These are phyloP conservation scores for Pogonognathellus flavescens DNA, from an alignment of 1,140 invertebrate genomes.

Conservation along the genomic window DNA sequence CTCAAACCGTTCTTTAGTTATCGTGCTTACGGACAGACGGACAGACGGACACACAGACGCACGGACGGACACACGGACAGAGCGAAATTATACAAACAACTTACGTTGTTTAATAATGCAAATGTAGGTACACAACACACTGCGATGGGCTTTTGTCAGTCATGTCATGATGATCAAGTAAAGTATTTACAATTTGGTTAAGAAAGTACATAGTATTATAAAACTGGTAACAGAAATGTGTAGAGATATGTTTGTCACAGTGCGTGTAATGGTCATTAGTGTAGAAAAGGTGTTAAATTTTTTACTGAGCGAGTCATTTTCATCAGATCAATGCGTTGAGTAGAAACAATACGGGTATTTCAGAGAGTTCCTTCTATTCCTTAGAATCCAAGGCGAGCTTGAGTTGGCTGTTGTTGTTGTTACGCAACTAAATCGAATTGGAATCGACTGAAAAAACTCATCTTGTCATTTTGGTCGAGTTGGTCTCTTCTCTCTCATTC, in stretches of 20 bases:
- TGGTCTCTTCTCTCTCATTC: not conserved
- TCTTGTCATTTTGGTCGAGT: slow-evolving; percentile 11
- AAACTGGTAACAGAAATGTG: not conserved
- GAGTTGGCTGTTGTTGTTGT: not conserved
- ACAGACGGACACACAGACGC: no score
- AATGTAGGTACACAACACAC: no score
- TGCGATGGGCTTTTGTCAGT: no score
- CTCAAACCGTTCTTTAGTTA: no score
- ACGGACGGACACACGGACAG: no score
- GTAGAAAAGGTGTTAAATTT: slow-evolving; percentile 14
- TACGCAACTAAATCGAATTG: slow-evolving; percentile 9
- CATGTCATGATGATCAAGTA: no score
- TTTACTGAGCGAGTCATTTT: not conserved
- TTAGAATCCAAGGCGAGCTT: not conserved
- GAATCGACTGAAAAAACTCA: slow-evolving; percentile 5
- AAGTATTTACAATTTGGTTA: no score
- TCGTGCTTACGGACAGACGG: no score
- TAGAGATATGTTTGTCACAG: not conserved
- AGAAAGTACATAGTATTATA: no score
- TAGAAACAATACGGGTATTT: not conserved
- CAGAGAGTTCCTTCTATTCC: not conserved
- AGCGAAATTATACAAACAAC: no score
- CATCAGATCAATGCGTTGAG: not conserved
- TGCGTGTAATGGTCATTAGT: not conserved
- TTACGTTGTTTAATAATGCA: no score